Base-by-base conservation (phyloP, 2,113 vertebrate genomes). In the Triplophysa rosa region DNA sequence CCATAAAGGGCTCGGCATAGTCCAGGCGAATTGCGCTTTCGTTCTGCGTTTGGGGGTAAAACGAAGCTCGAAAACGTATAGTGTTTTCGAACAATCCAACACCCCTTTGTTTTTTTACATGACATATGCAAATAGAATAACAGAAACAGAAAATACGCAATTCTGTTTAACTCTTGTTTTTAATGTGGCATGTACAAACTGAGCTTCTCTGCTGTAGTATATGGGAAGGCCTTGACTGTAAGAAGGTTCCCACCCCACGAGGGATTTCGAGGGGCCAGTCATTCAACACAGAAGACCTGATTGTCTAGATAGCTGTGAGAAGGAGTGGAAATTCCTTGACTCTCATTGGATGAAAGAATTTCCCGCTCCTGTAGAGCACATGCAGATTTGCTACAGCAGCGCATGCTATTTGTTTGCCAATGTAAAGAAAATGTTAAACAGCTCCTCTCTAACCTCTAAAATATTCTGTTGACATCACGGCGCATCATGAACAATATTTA, bases 291-390 rank as follows among this genome's bases (percentile, higher is more conserved):
- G 47, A 70, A 26, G 49, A 14, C 40, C 33, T 71, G n/a, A 45
- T 58, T 52, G 67, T 70, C 56, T 58, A n/a, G 77, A 65, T 13
- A 62, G 42, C 58, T 59, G 45, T n/a, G 21, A 63, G 26, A 65
- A 13, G 40, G 52, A 61, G 63, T 10, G 40, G 40, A 73, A 73
- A 59, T 63, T 67, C 81, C 62, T 73, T 42, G 3, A 67, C 54
- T 73, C 52, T 29, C 52, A 73, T 78, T 78, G 81, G 81, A 63
- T 67, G 26, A 37, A 47, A 23, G 62, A 67, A 23, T 54, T 78
- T 72, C 24, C 23, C n/a, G 40, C 61, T 82, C 40, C 19, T 42
- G 1, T 14, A 3, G 61, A 45, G 37, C 5, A 16, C 67, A 82
- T 58, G 54, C 58, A 10, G 21, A 13, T 47, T 62, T 59, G n/a